phyloP scores from a whole-genome alignment of 2,888 invertebrate genomes.

The Limnephilus rhombicus region DNA sequence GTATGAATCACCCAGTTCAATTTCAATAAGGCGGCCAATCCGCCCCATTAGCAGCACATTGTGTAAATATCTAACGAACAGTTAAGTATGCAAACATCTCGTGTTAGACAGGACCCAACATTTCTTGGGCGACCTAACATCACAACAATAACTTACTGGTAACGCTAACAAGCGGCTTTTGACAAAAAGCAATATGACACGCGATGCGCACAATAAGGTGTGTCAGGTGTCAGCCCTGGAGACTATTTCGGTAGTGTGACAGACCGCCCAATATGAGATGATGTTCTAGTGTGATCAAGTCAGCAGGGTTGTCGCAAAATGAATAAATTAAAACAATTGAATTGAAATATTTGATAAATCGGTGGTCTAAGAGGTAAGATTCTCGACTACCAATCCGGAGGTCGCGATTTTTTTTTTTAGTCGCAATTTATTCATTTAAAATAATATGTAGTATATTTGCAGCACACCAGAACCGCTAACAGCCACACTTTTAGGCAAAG shows the following conservation, averaged over 20 bases:
- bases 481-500: too few relatives aligned
- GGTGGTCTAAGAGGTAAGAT: too few relatives aligned
- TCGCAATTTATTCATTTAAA: too few relatives aligned
- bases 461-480: too few relatives aligned
- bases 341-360: too few relatives aligned
- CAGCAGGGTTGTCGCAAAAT: not conserved
- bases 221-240: constrained; percentile 28
- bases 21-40: not conserved
- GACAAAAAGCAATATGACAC: constrained; percentile 39
- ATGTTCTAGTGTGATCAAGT: not conserved
- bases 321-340: too few relatives aligned
- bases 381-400: too few relatives aligned
- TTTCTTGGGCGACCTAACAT: not conserved
- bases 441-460: too few relatives aligned
- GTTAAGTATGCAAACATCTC: not conserved
- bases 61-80: not conserved
- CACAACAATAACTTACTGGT: not conserved
- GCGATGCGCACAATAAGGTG: constrained; percentile 8
- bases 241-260: constrained; percentile 12
- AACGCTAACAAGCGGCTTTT: constrained; percentile 34
- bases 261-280: constrained; percentile 37
- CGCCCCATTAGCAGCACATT: constrained; percentile 17
- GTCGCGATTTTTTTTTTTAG: too few relatives aligned
- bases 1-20: not conserved
- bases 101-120: not conserved